Evolutionary conservation across 2,888 invertebrate genomes (phyloP), one percentile per base, ranked within the genome.

Genomic region (Bellardia bayeri): DNA sequence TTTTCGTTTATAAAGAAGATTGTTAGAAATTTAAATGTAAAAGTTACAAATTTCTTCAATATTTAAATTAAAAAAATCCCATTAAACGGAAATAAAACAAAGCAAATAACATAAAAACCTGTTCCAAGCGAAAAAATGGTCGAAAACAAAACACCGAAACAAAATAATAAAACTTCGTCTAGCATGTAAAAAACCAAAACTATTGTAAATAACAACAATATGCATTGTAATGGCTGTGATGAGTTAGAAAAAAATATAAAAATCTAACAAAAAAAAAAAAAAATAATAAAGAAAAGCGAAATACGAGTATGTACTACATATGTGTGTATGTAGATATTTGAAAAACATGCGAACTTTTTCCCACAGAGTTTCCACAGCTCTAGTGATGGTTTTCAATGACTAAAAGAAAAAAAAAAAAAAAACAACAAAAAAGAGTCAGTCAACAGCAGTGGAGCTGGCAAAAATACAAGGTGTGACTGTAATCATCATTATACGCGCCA

Each of bases 401-500:
- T 82, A n/a, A 13, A 66, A 14, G 7, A 56, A 81, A n/a, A n/a
- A n/a, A 49, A 75, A 81, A 69, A 30, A 13, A 61, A 51, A 68
- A 49, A 33, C 8, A 14, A 9, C 2, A 58, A 61, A 68, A 49
- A 45, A 14, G 37, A 79, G 30, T 13, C 51, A 66, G 23, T 72
- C 61, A 61, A 54, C 49, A 64, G 56, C 58, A 37, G 37, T 37
- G 37, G 64, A 42, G 40, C 14, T 68, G 51, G 56, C 23, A 61
- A 86, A 66, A 66, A 66, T 49, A 64, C 40, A 79, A 79, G 86
- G 79, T 86, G 82, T 74, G 86, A 86, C 74, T 86, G 86, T 86
- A 86, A 82, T 86, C 82, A 86, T 86, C 86, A 82, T 86, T 86
- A 86, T 56, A 80, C 75, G 83, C 83, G 69, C 76, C 76, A 83